Conservation (phyloP, 2,113 vertebrate genomes). For the Odocoileus hemionus region DNA sequence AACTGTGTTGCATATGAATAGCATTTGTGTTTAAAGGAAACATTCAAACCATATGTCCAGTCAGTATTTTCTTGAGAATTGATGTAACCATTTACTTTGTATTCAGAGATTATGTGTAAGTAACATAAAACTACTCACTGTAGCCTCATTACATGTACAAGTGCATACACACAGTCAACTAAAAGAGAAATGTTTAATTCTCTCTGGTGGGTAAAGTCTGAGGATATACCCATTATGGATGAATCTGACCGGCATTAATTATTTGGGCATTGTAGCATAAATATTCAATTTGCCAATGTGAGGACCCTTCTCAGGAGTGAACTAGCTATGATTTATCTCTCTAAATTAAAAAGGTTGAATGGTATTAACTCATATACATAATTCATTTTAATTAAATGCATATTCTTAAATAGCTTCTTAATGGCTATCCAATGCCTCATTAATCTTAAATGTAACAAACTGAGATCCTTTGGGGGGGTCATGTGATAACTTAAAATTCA, state of each 20-base stretch:
- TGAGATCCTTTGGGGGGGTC: conserved; percentile 58
- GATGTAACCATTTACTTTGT: conserved; percentile 40
- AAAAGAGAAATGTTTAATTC: conserved; percentile 55
- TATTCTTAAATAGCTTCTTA: conserved; percentile 67
- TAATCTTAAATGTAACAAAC: conserved; percentile 72
- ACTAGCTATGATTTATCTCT: conserved; percentile 51
- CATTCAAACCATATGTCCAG: background rate
- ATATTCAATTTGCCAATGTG: conserved; percentile 54
- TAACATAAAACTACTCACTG: background rate
- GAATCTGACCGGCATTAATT: conserved; percentile 53
- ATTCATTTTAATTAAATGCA: conserved; percentile 75
- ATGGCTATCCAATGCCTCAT: conserved; percentile 63
- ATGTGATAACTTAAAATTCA: conserved; percentile 62
- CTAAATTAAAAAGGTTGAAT: conserved; percentile 60
- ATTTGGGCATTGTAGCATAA: conserved; percentile 53
- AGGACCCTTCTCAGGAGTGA: conserved; percentile 36
- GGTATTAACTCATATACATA: conserved; percentile 71
- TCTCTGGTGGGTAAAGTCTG: conserved; percentile 33
- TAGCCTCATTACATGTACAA: conserved; percentile 50
- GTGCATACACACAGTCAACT: background rate
- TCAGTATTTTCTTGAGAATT: conserved; percentile 53
- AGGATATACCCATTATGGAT: conserved; percentile 44
- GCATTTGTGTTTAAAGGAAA: conserved; percentile 41
- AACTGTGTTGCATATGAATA: conserved; percentile 39
- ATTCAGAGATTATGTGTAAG: conserved; percentile 43